Evolutionary conservation across 1,140 invertebrate species (phyloP).

Genomic region (Steinernema feltiae): DNA sequence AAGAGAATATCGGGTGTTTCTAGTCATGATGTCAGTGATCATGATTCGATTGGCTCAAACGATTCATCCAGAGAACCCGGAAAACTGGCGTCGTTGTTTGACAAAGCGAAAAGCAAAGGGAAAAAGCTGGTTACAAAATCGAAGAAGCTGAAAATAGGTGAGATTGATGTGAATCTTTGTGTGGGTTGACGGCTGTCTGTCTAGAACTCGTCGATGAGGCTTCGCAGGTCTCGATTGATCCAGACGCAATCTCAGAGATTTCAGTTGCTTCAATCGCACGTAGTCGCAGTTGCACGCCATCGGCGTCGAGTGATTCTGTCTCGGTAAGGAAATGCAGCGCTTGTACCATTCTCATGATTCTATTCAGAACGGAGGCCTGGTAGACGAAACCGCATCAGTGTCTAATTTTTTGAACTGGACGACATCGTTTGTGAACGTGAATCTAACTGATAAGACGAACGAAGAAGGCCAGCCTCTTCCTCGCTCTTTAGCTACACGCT

Average conservation of each 20-base stretch:
- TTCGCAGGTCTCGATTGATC: slow-evolving; percentile 14
- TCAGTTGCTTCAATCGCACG: neutral
- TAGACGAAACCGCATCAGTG: neutral
- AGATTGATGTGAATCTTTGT: neutral
- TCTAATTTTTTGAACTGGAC: neutral
- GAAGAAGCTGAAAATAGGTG: slow-evolving; percentile 25
- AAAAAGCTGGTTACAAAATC: slow-evolving; percentile 25
- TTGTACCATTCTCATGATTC: neutral
- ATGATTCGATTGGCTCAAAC: neutral
- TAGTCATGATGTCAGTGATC: neutral
- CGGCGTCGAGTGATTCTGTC: neutral
- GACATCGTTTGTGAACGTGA: slow-evolving; percentile 10
- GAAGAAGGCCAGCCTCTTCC: slow-evolving; percentile 11
- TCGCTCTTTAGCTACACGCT: slow-evolving; percentile 22
- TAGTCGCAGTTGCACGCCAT: slow-evolving; percentile 12
- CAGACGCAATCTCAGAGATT: slow-evolving; percentile 16
- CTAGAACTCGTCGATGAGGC: slow-evolving; percentile 1
- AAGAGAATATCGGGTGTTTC: neutral
- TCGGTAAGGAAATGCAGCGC: neutral
- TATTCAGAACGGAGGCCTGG: neutral
- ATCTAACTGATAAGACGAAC: neutral
- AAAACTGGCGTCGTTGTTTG: slow-evolving; percentile 12
- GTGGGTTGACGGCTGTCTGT: neutral
- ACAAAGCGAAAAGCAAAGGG: slow-evolving; percentile 33
- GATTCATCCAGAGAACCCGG: neutral